Conservation (phyloP, 2,888 invertebrate genomes). For the Pyrrhosoma nymphula region DNA sequence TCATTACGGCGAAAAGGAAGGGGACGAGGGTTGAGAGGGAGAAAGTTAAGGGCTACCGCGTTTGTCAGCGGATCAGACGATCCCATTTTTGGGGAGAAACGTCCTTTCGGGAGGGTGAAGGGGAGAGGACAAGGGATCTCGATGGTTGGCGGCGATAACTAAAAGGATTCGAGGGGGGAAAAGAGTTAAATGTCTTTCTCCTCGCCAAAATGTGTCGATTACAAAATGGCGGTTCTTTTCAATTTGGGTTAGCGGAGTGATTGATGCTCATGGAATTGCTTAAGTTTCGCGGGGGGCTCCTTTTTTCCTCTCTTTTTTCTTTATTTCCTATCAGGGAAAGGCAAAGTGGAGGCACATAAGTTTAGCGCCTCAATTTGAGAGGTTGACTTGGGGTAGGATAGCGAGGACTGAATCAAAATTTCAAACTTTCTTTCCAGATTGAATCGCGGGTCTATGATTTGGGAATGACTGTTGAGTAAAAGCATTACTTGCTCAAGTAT, state of each 20-base stretch:
- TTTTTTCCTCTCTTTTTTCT: not conserved
- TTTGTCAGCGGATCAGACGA: slow-evolving; percentile 7
- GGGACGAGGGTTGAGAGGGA: not conserved
- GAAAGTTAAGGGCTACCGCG: not conserved
- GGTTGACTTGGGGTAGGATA: not conserved
- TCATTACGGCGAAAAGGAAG: not conserved
- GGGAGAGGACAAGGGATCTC: not conserved
- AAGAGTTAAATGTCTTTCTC: slow-evolving; percentile 27
- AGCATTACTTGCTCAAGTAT: not conserved
- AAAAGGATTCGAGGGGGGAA: not conserved
- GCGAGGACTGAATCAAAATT: not conserved
- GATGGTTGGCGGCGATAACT: not conserved
- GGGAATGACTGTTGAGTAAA: not conserved
- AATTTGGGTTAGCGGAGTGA: slow-evolving; percentile 26
- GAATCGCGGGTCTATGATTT: not conserved
- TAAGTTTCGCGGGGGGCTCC: not conserved
- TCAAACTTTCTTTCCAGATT: not conserved
- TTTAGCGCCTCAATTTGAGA: not conserved
- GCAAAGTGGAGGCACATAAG: not conserved
- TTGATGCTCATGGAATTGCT: slow-evolving; percentile 52
- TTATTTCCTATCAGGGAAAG: not conserved
- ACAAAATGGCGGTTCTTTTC: slow-evolving; percentile 53
- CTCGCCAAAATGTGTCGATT: slow-evolving; percentile 56
- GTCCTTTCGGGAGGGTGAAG: not conserved
- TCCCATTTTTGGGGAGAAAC: not conserved